A percentile compares a stretch with the other conserved stretches of the same genome.
Conservation (phyloP, 2,797 vertebrate species). For the Melanotaenia boesemani region DNA sequence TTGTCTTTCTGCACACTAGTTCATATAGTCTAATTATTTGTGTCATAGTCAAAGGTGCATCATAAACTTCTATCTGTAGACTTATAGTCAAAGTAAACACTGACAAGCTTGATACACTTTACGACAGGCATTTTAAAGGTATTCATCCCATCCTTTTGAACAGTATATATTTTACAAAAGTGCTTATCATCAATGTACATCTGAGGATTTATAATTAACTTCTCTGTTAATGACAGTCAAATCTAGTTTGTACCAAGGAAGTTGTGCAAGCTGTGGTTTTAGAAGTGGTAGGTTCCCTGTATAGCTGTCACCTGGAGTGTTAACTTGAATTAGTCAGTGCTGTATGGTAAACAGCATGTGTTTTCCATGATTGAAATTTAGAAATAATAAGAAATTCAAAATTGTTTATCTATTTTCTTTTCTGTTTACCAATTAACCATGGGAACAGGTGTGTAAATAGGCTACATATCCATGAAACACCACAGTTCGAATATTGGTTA, state of each 20-base stretch:
- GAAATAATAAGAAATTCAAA: not conserved
- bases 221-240: not conserved
- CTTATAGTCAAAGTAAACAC: not conserved
- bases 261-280: conserved; percentile 10
- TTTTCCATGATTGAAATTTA: not conserved
- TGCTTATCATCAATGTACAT: not conserved
- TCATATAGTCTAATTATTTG: not conserved
- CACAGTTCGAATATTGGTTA: not conserved
- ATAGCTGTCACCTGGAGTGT: not conserved
- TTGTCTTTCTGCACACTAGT: not conserved
- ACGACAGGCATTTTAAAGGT: not conserved
- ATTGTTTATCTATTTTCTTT: not conserved
- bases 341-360: not conserved
- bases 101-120: not conserved
- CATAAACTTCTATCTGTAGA: not conserved
- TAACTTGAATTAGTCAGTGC: not conserved
- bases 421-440: not conserved
- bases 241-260: not conserved
- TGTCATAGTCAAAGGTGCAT: conserved; percentile 1
- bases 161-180: not conserved
- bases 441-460: not conserved
- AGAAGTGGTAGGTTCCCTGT: not conserved
- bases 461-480: not conserved
- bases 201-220: not conserved
- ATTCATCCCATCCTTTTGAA: not conserved